Base-by-base conservation (phyloP, 2,113 vertebrate species). In the Thymallus thymallus region DNA sequence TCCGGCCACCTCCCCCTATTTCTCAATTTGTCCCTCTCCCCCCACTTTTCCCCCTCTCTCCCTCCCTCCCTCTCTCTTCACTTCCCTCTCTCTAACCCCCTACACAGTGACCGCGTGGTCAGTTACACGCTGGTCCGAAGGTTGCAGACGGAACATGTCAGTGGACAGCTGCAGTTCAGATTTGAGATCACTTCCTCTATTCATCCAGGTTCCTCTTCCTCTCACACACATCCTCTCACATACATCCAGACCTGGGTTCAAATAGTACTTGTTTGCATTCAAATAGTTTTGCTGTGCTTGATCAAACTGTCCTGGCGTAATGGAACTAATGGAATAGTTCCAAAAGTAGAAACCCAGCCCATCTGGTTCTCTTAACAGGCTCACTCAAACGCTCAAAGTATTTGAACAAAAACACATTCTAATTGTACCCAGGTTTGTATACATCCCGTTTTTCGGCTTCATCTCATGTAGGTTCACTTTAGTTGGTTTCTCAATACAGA, bases 111-210 rank as follows among this genome's bases (percentile, higher is more conserved):
- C 84, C 94, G 95, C 56, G 93, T 96, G 86, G 94, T 96, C 81
- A 96, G 95, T 90, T 96, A 96, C 76, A 95, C 94, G 73, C 89
- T 96, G 73, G 94, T 94, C 80, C 93, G 95, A 72, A 94, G 95
- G 70, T 90, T 96, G 82, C 95, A 95, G 68, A 96, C 95, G 63
- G 95, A 96, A 77, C 95, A 96, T 68, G 95, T 96, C 84, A 96
- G 95, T 84, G 95, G 95, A 77, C 95, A 96, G 84, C 90, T 96
- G 86, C 95, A 96, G 76, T 96, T 96, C 80, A 89, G 95, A 82
- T 96, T 96, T 86, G 95, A 96, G 90, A 96, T 96, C 88, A 96
- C 95, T 69, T 95, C 95, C 74, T 95, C 95, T 78, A 96, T 95
- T 64, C 94, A 96, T 62, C 94, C 93, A 93, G 95, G 95, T 96